Base-by-base conservation (phyloP, 2,888 invertebrate genomes). In the Drosophila lutescens region DNA sequence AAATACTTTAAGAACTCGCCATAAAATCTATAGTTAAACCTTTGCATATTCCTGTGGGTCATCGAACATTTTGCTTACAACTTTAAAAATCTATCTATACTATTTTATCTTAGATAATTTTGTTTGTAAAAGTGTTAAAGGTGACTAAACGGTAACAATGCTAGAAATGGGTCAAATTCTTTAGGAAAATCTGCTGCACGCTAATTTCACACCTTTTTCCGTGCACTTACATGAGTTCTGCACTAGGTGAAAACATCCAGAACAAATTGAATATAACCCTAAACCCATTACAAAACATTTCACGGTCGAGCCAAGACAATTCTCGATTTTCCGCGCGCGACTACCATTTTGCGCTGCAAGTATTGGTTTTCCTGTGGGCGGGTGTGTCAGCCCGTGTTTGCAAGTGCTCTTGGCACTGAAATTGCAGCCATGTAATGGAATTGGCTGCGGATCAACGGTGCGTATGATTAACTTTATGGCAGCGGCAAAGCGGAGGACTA, bases 401-500 rank as follows among this genome's bases (percentile, higher is more conserved):
- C 20, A n/a, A 10, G 41, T 34, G 59, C 38, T 70, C 46, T 58
- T 74, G 61, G 57, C 55, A 63, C 44, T 60, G 63, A 61, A 67
- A 17, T 50, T 50, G 46, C 36, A 49, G 53, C 54, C 53, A 54
- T 66, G 56, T 55, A 69, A 62, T 69, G 53, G 32, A 75, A 75
- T 74, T 74, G 58, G 57, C 53, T 60, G 17, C 73, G 57, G 71
- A 68, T 68, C 73, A 76, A 73, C 73, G 68, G 68, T 59, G 77
- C 77, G 59, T 67, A 73, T 76, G 77, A 76, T 76, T 76, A 76
- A 60, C 63, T 59, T 50, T 56, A 60, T 46, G 60, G 53, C 74
- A 17, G 34, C 23, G 20, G 20, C 36, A 41, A 58, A 38, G 20
- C 41, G 59, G 26, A 49, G 34, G n/a, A 26, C 47, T 15, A 41